These are phyloP conservation scores for Stegana nigrithorax DNA, from an alignment of 2,888 invertebrate species.

Conservation along the genomic window DNA sequence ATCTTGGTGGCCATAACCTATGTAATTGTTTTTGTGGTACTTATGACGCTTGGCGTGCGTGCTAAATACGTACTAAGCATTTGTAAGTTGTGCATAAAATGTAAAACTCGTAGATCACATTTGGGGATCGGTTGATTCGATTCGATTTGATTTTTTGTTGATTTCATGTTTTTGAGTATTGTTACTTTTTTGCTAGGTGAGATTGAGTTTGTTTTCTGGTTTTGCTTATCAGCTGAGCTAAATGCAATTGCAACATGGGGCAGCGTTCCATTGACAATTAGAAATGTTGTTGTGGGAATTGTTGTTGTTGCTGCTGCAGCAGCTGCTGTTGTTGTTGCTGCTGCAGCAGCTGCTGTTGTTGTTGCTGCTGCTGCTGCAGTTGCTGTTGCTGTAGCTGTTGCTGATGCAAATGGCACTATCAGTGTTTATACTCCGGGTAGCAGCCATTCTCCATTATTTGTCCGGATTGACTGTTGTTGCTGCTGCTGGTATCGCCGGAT, in stretches of 20 bases:
- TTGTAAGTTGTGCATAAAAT: too few species aligned
- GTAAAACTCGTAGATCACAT: too few species aligned
- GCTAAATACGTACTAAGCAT: too few species aligned
- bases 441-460: conserved; percentile 74
- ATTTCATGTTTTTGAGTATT: background rate
- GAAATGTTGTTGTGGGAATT: too few species aligned
- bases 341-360: conserved; percentile 15
- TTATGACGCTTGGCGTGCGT: too few species aligned
- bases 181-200: too few species aligned
- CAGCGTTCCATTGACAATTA: too few species aligned
- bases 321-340: conserved; percentile 24
- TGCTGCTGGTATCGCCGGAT: conserved; percentile 68
- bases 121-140: conserved; percentile 4
- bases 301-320: conserved; percentile 30
- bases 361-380: conserved; percentile 31
- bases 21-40: too few species aligned
- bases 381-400: conserved; percentile 29
- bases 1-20: too few species aligned
- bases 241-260: background rate
- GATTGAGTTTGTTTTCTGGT: background rate
- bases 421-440: conserved; percentile 84
- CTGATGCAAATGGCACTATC: conserved; percentile 68
- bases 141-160: background rate
- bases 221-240: background rate
- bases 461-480: conserved; percentile 68